Percentiles rank a stretch among this genome's conserved stretches.
phyloP scores from a whole-genome alignment of 2,113 vertebrate species.

The Pimephales promelas region DNA sequence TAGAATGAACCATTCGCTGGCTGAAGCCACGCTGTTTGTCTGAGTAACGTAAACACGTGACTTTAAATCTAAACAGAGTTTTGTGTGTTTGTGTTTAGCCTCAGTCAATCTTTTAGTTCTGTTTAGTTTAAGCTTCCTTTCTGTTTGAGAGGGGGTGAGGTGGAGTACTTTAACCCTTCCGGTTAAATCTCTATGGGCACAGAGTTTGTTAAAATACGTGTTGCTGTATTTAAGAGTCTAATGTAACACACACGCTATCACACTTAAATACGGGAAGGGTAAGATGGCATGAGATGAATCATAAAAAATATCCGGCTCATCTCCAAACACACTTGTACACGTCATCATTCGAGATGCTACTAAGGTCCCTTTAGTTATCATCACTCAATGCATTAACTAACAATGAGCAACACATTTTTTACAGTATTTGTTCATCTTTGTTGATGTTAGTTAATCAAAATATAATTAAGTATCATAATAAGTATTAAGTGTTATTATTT shows the following conservation, averaged over 20 bases:
- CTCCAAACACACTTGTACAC: neutral
- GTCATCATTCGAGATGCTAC: neutral
- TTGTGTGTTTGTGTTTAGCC: conserved; percentile 38
- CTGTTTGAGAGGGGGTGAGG: conserved; percentile 35
- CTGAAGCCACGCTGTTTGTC: conserved; percentile 1
- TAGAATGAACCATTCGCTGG: neutral
- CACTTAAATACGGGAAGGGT: no score
- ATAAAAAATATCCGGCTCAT: neutral
- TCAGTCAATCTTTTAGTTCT: conserved; percentile 16
- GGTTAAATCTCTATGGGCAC: conserved; percentile 27
- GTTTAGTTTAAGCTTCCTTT: conserved; percentile 40
- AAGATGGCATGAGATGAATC: neutral
- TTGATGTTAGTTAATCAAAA: no score
- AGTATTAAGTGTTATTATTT: no score
- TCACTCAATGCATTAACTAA: no score
- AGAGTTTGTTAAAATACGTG: neutral
- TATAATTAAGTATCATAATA: no score
- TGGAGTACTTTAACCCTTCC: conserved; percentile 42
- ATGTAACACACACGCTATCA: no score
- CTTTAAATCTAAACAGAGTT: conserved; percentile 38
- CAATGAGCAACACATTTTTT: no score
- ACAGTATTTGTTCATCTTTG: no score
- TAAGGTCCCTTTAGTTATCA: no score
- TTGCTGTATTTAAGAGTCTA: conserved; percentile 4
- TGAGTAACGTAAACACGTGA: conserved; percentile 27